These are phyloP conservation scores for Bos taurus DNA, from an alignment of 2,113 vertebrate genomes.

Conservation along the genomic window DNA sequence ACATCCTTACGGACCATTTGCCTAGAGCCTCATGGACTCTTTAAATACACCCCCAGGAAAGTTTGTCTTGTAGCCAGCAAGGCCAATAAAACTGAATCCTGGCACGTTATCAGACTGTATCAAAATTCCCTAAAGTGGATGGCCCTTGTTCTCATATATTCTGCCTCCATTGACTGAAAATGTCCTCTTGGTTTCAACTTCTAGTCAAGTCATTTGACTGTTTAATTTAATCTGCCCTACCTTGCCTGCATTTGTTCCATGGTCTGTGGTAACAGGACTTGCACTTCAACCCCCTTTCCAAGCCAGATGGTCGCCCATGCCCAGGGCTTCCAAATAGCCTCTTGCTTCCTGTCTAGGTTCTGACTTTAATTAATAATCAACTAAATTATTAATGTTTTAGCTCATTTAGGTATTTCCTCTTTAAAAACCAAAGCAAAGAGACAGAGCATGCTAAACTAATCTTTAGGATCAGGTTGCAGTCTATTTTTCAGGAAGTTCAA, in stretches of 20 bases:
- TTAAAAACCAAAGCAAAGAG: background rate
- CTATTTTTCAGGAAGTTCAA: constrained; percentile 19
- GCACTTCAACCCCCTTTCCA: background rate
- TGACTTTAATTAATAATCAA: background rate
- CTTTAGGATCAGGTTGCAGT: background rate
- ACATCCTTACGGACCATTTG: constrained; percentile 32
- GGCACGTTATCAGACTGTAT: constrained; percentile 26
- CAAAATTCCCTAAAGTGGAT: constrained; percentile 8
- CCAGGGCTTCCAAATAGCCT: background rate
- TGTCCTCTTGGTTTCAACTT: background rate
- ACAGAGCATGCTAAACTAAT: constrained; percentile 37
- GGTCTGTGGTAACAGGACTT: background rate
- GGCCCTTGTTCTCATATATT: background rate
- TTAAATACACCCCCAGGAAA: constrained; percentile 37
- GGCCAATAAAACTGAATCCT: constrained; percentile 38
- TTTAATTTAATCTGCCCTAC: background rate
- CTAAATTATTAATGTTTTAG: background rate
- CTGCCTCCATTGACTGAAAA: constrained; percentile 9
- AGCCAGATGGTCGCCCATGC: background rate
- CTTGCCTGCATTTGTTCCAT: background rate
- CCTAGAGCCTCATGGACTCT: background rate
- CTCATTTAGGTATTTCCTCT: background rate
- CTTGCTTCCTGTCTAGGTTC: background rate
- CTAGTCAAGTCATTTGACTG: background rate
- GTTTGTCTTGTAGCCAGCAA: background rate